Conservation (phyloP, 1,140 invertebrate genomes). For the Semibalanus balanoides region DNA sequence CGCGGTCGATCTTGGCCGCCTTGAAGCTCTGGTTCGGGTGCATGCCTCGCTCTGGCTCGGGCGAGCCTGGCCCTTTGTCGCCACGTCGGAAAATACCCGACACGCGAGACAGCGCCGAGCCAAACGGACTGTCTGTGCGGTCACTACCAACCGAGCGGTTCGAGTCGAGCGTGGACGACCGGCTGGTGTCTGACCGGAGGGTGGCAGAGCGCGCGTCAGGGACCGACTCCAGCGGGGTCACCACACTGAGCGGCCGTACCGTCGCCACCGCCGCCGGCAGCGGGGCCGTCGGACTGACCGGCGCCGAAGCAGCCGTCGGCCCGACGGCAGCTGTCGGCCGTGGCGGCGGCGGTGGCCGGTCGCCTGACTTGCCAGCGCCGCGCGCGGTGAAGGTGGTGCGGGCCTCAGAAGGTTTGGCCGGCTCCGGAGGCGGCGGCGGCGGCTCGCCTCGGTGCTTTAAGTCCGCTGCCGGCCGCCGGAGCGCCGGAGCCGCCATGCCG, state of each 20-base stretch:
- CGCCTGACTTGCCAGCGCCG: too few relatives aligned
- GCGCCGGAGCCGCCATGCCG: background rate
- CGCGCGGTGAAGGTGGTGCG: background rate
- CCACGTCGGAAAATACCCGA: background rate
- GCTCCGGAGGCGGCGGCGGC: background rate
- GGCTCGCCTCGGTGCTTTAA: background rate
- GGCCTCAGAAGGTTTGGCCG: background rate
- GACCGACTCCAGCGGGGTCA: background rate
- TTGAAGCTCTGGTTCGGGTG: background rate
- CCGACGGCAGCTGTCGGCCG: too few relatives aligned
- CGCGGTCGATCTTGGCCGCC: background rate
- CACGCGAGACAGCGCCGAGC: background rate
- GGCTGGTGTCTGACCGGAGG: background rate
- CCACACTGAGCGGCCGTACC: background rate
- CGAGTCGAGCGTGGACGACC: background rate
- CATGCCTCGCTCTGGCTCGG: background rate
- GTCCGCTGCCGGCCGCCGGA: background rate
- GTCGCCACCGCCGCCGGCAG: too few relatives aligned
- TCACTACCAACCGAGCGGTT: background rate
- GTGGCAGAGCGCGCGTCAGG: background rate
- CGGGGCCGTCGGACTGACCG: background rate
- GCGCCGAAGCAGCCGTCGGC: background rate
- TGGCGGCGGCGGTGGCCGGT: too few relatives aligned
- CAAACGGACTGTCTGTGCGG: background rate
- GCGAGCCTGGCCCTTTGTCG: background rate